Evolutionary conservation across 1,140 invertebrate species (phyloP).

Genomic region (Vanessa atalanta): DNA sequence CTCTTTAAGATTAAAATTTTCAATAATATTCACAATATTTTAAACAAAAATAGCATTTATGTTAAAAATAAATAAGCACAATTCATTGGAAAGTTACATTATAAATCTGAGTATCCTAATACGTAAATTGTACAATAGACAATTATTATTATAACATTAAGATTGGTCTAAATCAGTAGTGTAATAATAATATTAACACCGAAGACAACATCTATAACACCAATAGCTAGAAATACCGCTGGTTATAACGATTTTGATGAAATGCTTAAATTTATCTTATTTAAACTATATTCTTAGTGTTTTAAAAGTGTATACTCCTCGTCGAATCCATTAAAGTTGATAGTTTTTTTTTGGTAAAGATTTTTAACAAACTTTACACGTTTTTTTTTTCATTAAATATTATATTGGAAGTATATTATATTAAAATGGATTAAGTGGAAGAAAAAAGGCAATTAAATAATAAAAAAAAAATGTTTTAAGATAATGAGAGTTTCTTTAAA

Average conservation of each 20-base stretch:
- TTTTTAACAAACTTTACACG: conserved; percentile 1
- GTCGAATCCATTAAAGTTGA: conserved; percentile 19
- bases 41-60: conserved; percentile 10
- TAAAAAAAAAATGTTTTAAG: neutral
- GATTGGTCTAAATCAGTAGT: conserved; percentile 42
- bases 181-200: conserved; percentile 48
- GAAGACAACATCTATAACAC: conserved; percentile 57
- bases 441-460: neutral
- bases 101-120: conserved; percentile 15
- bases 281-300: conserved; percentile 16
- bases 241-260: conserved; percentile 31
- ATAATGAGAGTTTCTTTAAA: conserved; percentile 3
- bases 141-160: conserved; percentile 28
- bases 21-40: conserved; percentile 14
- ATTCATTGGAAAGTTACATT: conserved; percentile 6
- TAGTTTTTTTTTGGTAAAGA: conserved; percentile 27
- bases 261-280: conserved; percentile 29
- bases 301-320: conserved; percentile 27
- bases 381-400: neutral
- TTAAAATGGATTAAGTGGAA: neutral
- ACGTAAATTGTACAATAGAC: conserved; percentile 13
- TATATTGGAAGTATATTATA: conserved; percentile 5
- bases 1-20: conserved; percentile 72
- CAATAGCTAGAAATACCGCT: conserved; percentile 38
- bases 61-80: conserved; percentile 2